Evolutionary conservation across 2,888 invertebrate species (phyloP).

Genomic region (Sinotaia quadrata): DNA sequence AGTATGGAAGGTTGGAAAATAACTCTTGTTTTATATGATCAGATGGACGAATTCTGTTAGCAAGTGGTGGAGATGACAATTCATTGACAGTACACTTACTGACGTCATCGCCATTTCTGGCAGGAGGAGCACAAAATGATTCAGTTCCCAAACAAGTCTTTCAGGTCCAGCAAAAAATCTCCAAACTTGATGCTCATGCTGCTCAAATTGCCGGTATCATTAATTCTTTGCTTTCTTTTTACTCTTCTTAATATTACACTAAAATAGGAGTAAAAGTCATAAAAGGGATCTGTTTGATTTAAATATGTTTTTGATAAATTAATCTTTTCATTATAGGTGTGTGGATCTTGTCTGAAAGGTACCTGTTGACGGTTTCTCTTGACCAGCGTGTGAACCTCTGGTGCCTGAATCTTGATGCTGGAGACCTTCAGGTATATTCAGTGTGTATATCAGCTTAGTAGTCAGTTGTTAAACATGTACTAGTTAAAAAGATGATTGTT

Average conservation of each 20-base stretch:
- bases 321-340: conserved; percentile 45
- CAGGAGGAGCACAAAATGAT: background rate
- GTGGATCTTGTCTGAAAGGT: conserved; percentile 37
- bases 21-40: conserved; percentile 33
- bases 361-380: conserved; percentile 53
- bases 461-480: background rate
- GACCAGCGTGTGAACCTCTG: conserved; percentile 62
- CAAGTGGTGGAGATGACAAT: conserved; percentile 89
- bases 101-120: background rate
- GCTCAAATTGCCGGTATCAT: conserved; percentile 60
- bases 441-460: background rate
- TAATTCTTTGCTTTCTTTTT: too few relatives aligned
- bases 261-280: background rate
- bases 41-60: conserved; percentile 75
- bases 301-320: background rate
- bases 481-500: background rate
- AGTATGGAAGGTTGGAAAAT: too few relatives aligned
- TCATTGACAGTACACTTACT: conserved; percentile 47
- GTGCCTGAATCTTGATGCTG: conserved; percentile 31
- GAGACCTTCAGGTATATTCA: conserved; percentile 26
- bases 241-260: background rate
- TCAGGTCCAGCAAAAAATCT: conserved; percentile 9
- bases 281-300: background rate
- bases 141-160: background rate
- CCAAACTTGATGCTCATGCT: conserved; percentile 49